phyloP scores from a whole-genome alignment of 2,113 vertebrate species.

The Morone chrysops region DNA sequence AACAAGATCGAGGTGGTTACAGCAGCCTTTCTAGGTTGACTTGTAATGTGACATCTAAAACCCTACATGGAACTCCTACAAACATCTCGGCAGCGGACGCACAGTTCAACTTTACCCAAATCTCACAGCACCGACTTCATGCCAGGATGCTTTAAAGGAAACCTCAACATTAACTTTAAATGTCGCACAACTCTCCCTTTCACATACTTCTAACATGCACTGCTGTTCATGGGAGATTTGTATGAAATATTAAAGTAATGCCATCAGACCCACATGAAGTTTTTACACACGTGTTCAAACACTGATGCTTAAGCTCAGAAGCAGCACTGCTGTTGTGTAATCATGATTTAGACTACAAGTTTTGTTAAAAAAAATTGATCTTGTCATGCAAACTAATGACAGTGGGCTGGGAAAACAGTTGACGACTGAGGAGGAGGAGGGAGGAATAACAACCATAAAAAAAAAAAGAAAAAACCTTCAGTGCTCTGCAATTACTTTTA shows the following conservation, averaged over 20 bases:
- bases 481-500: neutral
- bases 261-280: neutral
- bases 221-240: conserved; percentile 2
- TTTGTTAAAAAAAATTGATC: neutral
- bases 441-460: neutral
- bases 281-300: conserved; percentile 2
- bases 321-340: neutral
- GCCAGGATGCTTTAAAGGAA: conserved; percentile 23
- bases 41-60: conserved; percentile 16
- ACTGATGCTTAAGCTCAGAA: conserved; percentile 4
- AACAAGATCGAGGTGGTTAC: conserved; percentile 1
- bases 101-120: conserved; percentile 3
- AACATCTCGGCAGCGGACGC: neutral
- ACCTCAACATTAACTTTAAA: conserved; percentile 1
- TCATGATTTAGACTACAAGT: conserved; percentile 21
- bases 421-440: neutral
- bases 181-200: neutral
- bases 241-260: conserved; percentile 22
- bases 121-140: neutral
- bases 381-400: conserved; percentile 38
- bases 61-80: conserved; percentile 4
- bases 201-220: conserved; percentile 11
- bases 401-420: conserved; percentile 4
- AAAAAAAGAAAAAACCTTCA: conserved; percentile 23
- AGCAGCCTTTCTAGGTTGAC: conserved; percentile 26